Percentiles rank a stretch among this genome's conserved stretches.
phyloP scores from a whole-genome alignment of 2,888 invertebrate species.

The Osmoderma eremita region DNA sequence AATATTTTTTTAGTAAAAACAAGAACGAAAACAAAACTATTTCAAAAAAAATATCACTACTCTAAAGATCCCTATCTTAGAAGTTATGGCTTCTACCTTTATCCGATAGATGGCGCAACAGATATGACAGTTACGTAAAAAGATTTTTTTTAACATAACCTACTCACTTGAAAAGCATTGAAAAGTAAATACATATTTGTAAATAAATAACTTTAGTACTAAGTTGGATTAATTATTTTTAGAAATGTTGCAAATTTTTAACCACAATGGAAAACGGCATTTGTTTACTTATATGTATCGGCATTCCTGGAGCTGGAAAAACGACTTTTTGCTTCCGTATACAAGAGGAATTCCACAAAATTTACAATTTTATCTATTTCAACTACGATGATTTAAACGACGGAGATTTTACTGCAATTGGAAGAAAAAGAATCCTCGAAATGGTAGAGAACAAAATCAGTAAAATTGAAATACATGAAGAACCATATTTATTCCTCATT shows the following conservation, averaged over 20 bases:
- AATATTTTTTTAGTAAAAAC: no score
- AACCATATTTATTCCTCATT: conserved; percentile 40
- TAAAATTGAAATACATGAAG: conserved; percentile 7
- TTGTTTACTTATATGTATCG: conserved; percentile 44
- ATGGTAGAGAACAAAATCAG: conserved; percentile 38
- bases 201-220: not conserved
- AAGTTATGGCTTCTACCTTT: no score
- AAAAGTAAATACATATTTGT: not conserved
- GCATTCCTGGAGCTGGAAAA: conserved; percentile 47
- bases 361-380: conserved; percentile 35
- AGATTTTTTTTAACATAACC: conserved; percentile 16
- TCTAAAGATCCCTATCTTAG: no score
- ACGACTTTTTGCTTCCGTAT: conserved; percentile 44
- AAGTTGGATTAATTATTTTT: not conserved
- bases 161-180: not conserved
- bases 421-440: conserved; percentile 38
- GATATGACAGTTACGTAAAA: not conserved
- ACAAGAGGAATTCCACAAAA: conserved; percentile 17
- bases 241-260: conserved; percentile 22
- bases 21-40: no score
- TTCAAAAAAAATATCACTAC: no score
- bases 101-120: not conserved
- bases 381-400: conserved; percentile 42
- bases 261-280: conserved; percentile 32
- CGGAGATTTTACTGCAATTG: conserved; percentile 37